Percentiles rank a stretch among this genome's conserved stretches.
These are phyloP conservation scores for Poecilia velifera DNA, from an alignment of 2,797 vertebrate genomes.

Conservation along the genomic window DNA sequence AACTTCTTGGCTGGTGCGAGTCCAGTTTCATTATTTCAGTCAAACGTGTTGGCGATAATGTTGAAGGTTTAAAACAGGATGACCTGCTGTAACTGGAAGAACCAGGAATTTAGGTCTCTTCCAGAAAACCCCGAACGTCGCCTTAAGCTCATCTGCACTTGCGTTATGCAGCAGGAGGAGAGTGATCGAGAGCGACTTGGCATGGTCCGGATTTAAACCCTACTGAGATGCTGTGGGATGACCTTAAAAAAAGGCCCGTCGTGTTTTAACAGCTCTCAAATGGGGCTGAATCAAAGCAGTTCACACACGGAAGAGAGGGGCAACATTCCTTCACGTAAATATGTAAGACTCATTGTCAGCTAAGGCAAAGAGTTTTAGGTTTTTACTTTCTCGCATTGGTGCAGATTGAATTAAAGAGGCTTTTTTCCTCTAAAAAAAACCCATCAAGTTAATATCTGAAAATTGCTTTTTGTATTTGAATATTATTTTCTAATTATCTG, in stretches of 20 bases:
- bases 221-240: not conserved
- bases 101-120: not conserved
- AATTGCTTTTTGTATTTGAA: not conserved
- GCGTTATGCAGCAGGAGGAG: not conserved
- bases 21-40: not conserved
- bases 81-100: not conserved
- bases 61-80: not conserved
- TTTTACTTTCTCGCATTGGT: not conserved
- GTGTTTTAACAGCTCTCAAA: not conserved
- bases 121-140: not conserved
- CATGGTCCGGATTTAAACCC: not conserved
- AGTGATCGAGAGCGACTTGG: not conserved
- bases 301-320: not conserved
- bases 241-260: not conserved
- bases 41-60: not conserved
- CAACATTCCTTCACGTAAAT: not conserved
- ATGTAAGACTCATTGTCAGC: not conserved
- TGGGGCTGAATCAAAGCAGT: not conserved
- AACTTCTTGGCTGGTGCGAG: not conserved
- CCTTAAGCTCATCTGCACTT: not conserved
- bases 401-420: not conserved
- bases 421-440: not conserved
- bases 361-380: not conserved
- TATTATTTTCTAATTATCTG: not conserved
- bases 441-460: not conserved